Evolutionary conservation across 1,140 invertebrate genomes (phyloP).

Genomic region (Globodera rostochiensis): DNA sequence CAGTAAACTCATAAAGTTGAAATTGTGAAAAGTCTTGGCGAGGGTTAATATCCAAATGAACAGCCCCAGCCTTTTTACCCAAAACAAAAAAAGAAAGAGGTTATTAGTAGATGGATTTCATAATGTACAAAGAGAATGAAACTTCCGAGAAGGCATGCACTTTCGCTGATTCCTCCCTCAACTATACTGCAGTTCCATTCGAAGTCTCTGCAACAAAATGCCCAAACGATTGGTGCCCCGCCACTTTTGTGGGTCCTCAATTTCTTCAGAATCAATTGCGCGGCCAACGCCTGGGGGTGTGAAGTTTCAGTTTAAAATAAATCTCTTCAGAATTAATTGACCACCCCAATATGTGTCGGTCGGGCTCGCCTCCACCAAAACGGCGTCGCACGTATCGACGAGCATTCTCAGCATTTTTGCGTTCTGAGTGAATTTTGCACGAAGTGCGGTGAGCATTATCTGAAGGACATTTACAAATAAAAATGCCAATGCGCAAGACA

Average conservation of each 20-base stretch:
- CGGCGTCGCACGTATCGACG: neutral
- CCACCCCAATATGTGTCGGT: conserved; percentile 27
- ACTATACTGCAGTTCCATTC: neutral
- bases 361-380: conserved; percentile 15
- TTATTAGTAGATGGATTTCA: too few relatives aligned
- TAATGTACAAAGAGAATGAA: too few relatives aligned
- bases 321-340: neutral
- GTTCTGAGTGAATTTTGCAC: conserved; percentile 19
- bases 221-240: conserved; percentile 6
- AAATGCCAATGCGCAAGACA: neutral
- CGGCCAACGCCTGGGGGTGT: conserved; percentile 9
- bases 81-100: too few relatives aligned
- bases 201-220: neutral
- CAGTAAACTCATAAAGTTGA: too few relatives aligned
- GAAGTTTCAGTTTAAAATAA: neutral
- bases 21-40: too few relatives aligned
- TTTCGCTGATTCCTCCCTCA: neutral
- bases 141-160: too few relatives aligned
- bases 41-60: too few relatives aligned
- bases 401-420: neutral
- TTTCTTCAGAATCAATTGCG: conserved; percentile 9
- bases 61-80: too few relatives aligned
- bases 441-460: conserved; percentile 10
- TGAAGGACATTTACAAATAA: conserved; percentile 6
- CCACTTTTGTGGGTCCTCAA: neutral